Base-by-base conservation (phyloP, 2,797 vertebrate species). In the Sebastes taczanowskii region DNA sequence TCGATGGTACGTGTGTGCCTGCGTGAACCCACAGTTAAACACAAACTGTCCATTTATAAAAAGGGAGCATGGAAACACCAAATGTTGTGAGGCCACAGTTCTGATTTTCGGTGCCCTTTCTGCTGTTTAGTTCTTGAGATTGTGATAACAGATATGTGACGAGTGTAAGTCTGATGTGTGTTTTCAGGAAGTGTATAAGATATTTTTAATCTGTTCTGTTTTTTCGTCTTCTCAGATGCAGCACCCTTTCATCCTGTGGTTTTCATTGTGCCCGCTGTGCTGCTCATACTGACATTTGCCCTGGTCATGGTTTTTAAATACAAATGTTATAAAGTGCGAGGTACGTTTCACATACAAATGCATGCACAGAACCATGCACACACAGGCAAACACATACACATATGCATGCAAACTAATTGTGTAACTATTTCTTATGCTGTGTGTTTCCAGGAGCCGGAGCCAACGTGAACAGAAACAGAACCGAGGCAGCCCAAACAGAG, bases 271-370 rank as follows among this genome's bases (percentile, higher is more conserved):
- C 16, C 65, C 0, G 14, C 20, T 64, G 16, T 71, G 16, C 4
- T 85, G 61, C 11, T 82, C 35, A 11, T 74, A 20, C 13, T 86
- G 29, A 0, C 16, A 2, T 4, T 59, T 18, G 30, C 7, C 11
- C 4, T 81, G 7, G 55, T 75, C 46, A 23, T 82, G 4, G 7
- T 79, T 25, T 83, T 5, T 11, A 86, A 59, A 80, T 62, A 46
- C 49, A 85, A 77, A 42, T 25, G 65, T 72, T 2, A 8, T 25
- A 80, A 63, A 64, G 42, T 8, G 6, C 65, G 9, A 83, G 86
- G 91, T 93, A 68, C 5, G 34, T 56, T 71, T 65, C 4, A n/a
- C 2, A 72, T 23, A 38, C 13, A 32, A 22, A 79, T 64, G 27
- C 18, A 29, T 6, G 1, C 11, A 49, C 18, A 58, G 10, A 55